Evolutionary conservation across 2,888 invertebrate species (phyloP).

Genomic region (Sphaeridia pumilis): DNA sequence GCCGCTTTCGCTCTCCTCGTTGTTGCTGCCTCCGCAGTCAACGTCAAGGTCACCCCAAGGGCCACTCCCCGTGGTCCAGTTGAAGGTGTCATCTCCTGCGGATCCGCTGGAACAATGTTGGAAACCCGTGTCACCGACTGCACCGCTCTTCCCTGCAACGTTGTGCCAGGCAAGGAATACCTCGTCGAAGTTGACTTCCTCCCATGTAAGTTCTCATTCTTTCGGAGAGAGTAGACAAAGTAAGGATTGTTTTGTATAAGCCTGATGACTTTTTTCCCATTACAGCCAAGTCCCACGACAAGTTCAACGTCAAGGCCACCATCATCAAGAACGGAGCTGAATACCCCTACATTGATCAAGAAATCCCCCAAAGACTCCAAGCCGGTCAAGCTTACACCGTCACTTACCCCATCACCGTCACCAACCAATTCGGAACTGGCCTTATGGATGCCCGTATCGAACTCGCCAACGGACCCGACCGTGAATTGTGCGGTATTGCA

Average conservation of each 20-base stretch:
- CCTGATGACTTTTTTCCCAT: not conserved
- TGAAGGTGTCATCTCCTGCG: constrained; percentile 5
- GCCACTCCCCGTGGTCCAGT: constrained; percentile 3
- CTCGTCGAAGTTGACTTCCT: constrained; percentile 9
- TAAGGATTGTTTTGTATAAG: not conserved
- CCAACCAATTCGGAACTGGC: not conserved
- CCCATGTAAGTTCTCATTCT: constrained; percentile 5
- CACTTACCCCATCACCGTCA: constrained; percentile 10
- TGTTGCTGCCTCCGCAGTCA: constrained; percentile 7
- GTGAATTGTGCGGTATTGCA: not conserved
- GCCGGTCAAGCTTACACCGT: constrained; percentile 9
- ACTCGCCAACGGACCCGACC: not conserved
- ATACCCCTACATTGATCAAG: not conserved
- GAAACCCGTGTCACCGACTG: constrained; percentile 14
- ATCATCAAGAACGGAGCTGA: constrained; percentile 2
- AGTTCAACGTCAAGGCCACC: not conserved
- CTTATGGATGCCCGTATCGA: not conserved
- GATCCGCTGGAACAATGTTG: constrained; percentile 7
- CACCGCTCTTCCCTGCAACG: constrained; percentile 6
- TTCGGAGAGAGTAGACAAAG: not conserved
- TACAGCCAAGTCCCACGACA: not conserved
- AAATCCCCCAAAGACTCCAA: not conserved
- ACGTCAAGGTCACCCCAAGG: too few species aligned
- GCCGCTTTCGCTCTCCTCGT: constrained; percentile 12
- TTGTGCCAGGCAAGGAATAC: constrained; percentile 3